Percentiles rank a stretch among this genome's conserved stretches.
phyloP scores from a whole-genome alignment of 2,888 invertebrate species.

The Dermolepida albohirtum region DNA sequence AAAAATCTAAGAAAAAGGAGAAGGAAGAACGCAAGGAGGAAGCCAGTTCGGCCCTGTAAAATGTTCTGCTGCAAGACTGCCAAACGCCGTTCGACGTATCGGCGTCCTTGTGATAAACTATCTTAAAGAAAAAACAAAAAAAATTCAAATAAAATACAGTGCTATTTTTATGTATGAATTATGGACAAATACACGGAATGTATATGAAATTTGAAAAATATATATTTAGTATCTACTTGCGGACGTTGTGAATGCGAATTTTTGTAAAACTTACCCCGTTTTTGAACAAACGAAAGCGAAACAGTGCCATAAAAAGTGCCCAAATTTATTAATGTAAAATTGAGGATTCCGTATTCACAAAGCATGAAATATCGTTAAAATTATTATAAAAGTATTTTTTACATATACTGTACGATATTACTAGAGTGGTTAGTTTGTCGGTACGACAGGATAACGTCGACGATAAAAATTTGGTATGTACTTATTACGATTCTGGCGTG shows the following conservation, averaged over 20 bases:
- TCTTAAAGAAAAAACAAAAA: slow-evolving; percentile 24
- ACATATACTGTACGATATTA: too few species aligned
- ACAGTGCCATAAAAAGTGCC: too few species aligned
- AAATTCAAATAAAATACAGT: slow-evolving; percentile 35
- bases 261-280: not conserved
- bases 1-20: slow-evolving; percentile 66
- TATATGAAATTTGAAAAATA: not conserved
- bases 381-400: too few species aligned
- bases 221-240: too few species aligned
- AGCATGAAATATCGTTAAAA: too few species aligned
- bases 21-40: slow-evolving; percentile 65
- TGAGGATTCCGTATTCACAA: too few species aligned
- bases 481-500: too few species aligned
- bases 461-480: too few species aligned
- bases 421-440: too few species aligned
- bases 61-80: slow-evolving; percentile 43
- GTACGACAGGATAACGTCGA: too few species aligned
- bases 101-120: slow-evolving; percentile 43
- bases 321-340: too few species aligned
- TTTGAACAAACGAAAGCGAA: not conserved
- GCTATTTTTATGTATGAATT: slow-evolving; percentile 40
- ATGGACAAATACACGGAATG: slow-evolving; percentile 3
- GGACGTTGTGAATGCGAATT: too few species aligned
- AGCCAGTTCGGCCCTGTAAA: slow-evolving; percentile 66
- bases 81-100: slow-evolving; percentile 29